Evolutionary conservation across 2,888 invertebrate genomes (phyloP).

Genomic region (Drosophila flavopinicola): DNA sequence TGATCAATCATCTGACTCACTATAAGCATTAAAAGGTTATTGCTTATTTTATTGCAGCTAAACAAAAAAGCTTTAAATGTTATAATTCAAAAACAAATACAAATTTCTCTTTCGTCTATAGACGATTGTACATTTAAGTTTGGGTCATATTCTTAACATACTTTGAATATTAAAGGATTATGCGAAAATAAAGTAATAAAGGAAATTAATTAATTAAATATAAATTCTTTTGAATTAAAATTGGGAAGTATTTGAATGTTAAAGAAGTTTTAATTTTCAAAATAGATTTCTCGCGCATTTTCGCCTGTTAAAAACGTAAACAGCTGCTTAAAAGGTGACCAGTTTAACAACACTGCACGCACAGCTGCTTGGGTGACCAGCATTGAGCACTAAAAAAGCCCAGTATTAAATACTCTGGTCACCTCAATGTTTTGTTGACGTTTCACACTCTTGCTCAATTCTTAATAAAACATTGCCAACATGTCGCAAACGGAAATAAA

Average conservation of each 20-base stretch:
- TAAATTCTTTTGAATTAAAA: too few species aligned
- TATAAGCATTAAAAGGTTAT: constrained; percentile 59
- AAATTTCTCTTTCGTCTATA: neutral
- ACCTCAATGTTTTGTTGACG: constrained; percentile 35
- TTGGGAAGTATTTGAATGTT: too few species aligned
- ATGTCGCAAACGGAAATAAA: constrained; percentile 52
- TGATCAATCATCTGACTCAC: constrained; percentile 85
- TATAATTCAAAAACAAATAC: neutral
- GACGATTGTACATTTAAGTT: neutral
- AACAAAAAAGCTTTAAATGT: constrained; percentile 17
- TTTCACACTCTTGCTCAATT: constrained; percentile 9
- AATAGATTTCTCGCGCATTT: constrained; percentile 1
- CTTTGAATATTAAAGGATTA: constrained; percentile 3
- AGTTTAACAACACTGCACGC: neutral
- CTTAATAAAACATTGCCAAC: neutral
- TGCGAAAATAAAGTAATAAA: neutral
- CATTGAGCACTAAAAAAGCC: neutral
- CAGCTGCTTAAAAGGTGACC: constrained; percentile 6
- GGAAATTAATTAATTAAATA: neutral
- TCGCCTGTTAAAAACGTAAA: neutral
- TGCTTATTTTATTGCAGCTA: constrained; percentile 1
- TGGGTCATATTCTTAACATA: constrained; percentile 17
- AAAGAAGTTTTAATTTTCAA: neutral
- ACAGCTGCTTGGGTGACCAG: constrained; percentile 40
- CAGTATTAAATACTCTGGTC: constrained; percentile 17